Evolutionary conservation across 2,113 vertebrate species (phyloP).

Genomic region (Laticauda colubrina): DNA sequence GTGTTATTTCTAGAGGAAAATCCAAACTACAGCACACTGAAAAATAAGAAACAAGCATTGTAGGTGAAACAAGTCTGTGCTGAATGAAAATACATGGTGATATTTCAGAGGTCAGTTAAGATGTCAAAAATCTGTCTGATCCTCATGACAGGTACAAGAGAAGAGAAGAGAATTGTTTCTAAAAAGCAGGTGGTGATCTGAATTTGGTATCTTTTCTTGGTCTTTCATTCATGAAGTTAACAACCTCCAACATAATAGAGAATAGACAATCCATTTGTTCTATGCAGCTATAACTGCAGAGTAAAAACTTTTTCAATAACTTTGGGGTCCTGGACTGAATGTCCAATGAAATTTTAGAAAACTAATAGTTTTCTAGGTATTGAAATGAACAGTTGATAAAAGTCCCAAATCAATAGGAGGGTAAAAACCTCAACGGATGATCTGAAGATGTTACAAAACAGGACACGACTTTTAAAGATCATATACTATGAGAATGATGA

Average conservation of each 20-base stretch:
- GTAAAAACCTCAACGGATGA: background rate
- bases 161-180: background rate
- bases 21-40: background rate
- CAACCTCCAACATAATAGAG: background rate
- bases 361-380: background rate
- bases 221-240: background rate
- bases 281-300: no score
- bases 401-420: background rate
- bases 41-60: background rate
- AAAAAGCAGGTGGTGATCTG: background rate
- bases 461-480: background rate
- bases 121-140: background rate
- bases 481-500: background rate
- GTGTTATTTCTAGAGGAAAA: background rate
- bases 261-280: background rate
- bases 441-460: background rate
- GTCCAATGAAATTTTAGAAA: background rate
- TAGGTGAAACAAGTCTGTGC: background rate
- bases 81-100: background rate
- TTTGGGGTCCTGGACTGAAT: background rate
- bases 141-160: background rate
- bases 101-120: conserved; percentile 6
- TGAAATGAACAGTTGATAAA: no score
- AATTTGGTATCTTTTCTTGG: background rate
- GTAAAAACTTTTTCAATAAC: no score